Evolutionary conservation across 2,797 vertebrate genomes (phyloP).

Genomic region (Alca torda): DNA sequence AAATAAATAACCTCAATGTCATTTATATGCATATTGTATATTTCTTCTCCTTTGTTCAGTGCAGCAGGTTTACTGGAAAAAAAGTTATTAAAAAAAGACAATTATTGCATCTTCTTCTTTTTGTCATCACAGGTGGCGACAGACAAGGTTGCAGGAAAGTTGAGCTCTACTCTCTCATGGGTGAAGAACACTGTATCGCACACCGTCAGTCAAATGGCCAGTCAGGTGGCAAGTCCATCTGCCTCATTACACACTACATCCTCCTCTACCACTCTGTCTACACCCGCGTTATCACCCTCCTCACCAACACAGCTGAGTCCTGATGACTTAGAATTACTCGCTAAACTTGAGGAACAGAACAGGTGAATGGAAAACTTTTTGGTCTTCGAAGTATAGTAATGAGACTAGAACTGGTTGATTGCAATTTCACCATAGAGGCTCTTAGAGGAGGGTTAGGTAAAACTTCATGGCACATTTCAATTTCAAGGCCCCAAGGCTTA

Average conservation of each 20-base stretch:
- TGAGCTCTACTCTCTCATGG: conserved; percentile 99
- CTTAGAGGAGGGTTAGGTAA: neutral
- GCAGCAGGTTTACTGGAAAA: neutral
- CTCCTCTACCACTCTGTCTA: conserved; percentile 88
- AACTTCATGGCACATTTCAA: neutral
- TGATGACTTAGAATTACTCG: conserved; percentile 92
- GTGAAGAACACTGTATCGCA: conserved; percentile 98
- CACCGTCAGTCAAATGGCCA: conserved; percentile 99
- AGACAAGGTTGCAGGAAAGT: conserved; percentile 96
- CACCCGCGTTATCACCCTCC: conserved; percentile 83
- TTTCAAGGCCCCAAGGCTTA: neutral
- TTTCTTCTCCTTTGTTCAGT: neutral
- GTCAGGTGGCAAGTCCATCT: conserved; percentile 95
- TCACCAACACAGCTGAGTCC: conserved; percentile 91
- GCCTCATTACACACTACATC: conserved; percentile 83
- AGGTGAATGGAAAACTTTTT: conserved; percentile 78
- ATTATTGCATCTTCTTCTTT: neutral
- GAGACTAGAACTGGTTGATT: neutral
- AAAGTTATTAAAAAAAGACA: neutral
- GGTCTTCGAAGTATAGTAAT: neutral
- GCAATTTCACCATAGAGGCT: neutral
- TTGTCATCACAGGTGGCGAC: conserved; percentile 90
- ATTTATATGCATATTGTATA: neutral
- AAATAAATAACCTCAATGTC: neutral
- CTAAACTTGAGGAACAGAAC: conserved; percentile 98